Conservation (phyloP, 1,140 invertebrate genomes). For the Colletes latitarsis region DNA sequence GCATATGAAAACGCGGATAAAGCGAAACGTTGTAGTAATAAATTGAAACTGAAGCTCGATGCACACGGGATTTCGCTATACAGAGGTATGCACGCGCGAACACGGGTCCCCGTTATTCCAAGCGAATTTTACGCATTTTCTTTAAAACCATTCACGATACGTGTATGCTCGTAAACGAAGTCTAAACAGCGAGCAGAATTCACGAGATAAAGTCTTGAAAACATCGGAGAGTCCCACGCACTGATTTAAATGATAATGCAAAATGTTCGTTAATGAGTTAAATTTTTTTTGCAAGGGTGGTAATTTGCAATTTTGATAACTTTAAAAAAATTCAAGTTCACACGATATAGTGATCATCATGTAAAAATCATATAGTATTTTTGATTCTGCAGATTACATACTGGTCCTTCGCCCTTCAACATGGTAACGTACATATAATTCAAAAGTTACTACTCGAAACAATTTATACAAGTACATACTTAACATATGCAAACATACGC, state of each 20-base stretch:
- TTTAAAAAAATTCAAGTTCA: no score
- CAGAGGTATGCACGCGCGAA: neutral
- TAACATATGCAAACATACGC: no score
- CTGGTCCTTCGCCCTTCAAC: no score
- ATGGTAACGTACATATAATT: no score
- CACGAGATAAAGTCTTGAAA: neutral
- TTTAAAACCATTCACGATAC: neutral
- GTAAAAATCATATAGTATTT: no score
- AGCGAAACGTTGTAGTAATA: neutral
- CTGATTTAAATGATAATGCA: neutral
- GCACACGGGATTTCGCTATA: neutral
- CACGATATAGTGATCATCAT: no score
- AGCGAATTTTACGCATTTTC: conserved; percentile 10
- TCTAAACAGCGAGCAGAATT: neutral
- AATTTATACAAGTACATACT: no score
- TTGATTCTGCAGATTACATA: no score
- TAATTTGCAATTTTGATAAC: no score
- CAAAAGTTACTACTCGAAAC: no score
- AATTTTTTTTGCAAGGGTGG: no score
- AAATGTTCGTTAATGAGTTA: no score
- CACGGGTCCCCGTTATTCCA: neutral
- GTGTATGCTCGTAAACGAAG: neutral
- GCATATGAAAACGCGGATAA: conserved; percentile 7
- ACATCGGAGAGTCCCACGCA: neutral
- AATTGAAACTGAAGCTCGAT: conserved; percentile 11